Conservation (phyloP, 2,888 invertebrate genomes). For the Rhagonycha lutea region DNA sequence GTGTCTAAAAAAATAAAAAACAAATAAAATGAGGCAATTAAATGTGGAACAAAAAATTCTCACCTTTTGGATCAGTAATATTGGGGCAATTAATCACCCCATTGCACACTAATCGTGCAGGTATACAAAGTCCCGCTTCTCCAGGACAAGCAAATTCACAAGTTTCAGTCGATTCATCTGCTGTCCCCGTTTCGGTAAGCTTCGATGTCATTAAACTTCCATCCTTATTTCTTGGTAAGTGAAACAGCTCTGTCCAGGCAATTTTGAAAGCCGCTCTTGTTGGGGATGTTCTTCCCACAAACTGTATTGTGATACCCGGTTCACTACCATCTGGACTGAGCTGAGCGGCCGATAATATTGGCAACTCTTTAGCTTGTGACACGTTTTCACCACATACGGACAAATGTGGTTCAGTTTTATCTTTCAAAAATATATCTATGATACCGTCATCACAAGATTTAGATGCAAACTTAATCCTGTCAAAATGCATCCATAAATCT, state of each 20-base stretch:
- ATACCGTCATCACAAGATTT: conserved; percentile 86
- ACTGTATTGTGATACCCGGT: conserved; percentile 68
- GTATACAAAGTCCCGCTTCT: conserved; percentile 81
- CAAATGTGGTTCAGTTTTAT: conserved; percentile 72
- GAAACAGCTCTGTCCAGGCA: conserved; percentile 88
- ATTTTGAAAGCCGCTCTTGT: conserved; percentile 85
- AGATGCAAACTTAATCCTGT: conserved; percentile 83
- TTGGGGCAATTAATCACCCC: conserved; percentile 88
- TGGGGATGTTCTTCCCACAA: conserved; percentile 68
- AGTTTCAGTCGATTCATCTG: conserved; percentile 57
- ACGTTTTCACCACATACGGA: conserved; percentile 87
- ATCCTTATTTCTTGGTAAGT: conserved; percentile 81
- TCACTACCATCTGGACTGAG: conserved; percentile 67
- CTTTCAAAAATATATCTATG: conserved; percentile 71
- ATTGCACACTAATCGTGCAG: conserved; percentile 82
- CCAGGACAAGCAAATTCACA: conserved; percentile 91
- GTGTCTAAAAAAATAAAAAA: conserved; percentile 40
- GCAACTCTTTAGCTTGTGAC: conserved; percentile 76
- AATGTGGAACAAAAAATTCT: conserved; percentile 26
- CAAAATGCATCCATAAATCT: conserved; percentile 86
- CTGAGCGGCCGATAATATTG: conserved; percentile 79
- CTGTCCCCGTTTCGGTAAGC: conserved; percentile 64
- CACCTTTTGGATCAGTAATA: conserved; percentile 59
- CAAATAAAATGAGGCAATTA: not conserved
- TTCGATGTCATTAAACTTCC: conserved; percentile 80